A percentile compares a stretch with the other conserved stretches of the same genome.
phyloP scores from a whole-genome alignment of 92 coral and sea anemone species.

The Siderastrea siderea region DNA sequence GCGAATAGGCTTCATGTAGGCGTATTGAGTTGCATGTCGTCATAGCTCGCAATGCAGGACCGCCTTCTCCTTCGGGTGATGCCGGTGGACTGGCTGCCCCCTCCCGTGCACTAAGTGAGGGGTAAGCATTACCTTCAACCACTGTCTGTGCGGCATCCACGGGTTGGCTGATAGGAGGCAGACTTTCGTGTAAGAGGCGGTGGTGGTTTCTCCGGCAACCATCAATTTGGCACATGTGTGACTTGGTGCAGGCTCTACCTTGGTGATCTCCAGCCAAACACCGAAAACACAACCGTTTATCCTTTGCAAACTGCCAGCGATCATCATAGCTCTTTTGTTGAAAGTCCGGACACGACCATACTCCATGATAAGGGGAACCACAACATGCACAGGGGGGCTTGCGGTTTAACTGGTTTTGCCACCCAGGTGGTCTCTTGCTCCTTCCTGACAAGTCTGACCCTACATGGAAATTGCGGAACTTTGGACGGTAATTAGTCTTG shows the following conservation, averaged over 20 bases:
- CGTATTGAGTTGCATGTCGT: constrained; percentile 16
- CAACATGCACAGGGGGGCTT: constrained; percentile 36
- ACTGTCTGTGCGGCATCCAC: too few relatives aligned
- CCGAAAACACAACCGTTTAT: constrained; percentile 60
- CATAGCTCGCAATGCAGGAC: constrained; percentile 15
- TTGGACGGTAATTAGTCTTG: background rate
- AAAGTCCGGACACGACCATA: constrained; percentile 42
- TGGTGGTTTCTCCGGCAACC: constrained; percentile 29
- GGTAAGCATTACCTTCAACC: too few relatives aligned
- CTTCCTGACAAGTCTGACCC: background rate
- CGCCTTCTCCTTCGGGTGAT: constrained; percentile 11
- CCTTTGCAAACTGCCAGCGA: constrained; percentile 56
- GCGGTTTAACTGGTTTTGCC: background rate
- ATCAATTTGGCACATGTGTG: constrained; percentile 30
- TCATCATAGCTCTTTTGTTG: constrained; percentile 36
- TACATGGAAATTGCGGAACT: background rate
- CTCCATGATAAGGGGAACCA: constrained; percentile 36
- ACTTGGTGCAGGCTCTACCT: constrained; percentile 29
- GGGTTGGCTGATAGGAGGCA: background rate
- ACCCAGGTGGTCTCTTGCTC: background rate
- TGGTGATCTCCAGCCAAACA: constrained; percentile 56
- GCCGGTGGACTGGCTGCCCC: constrained; percentile 24
- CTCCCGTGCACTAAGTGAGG: constrained; percentile 56
- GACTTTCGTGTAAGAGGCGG: constrained; percentile 5
- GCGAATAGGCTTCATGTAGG: constrained; percentile 35